Evolutionary conservation across 1,140 invertebrate species (phyloP), one percentile per base, ranked within the genome.

Genomic region (Bombus confusus): DNA sequence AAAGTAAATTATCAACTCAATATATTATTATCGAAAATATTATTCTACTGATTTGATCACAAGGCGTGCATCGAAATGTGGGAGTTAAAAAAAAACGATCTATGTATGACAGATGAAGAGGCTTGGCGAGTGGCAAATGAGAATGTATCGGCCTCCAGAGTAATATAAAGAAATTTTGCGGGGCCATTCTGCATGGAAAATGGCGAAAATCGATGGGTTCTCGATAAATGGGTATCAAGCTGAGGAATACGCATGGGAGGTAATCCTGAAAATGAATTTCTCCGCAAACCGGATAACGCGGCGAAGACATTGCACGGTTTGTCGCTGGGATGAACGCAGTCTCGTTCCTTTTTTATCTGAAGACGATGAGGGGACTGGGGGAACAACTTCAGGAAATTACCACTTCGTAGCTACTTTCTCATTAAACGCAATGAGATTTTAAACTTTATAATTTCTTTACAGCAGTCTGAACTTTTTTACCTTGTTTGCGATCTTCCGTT

Each of bases 391-490:
- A 59, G 37, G 74, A 43, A 82, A 80, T 69, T 77, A 80, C 79
- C 79, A 87, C 86, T 83, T 52, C 68, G 39, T 37, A 77, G 73
- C 86, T 86, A 88, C 83, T 90, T 90, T 90, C 89, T 90, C 89
- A 86, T 90, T 90, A 90, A 90, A 90, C 73, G 83, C 88, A 90
- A 90, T 86, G 86, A 88, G 80, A 90, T 90, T 90, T 88, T 77
- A 37, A 90, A 90, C 89, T 90, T 90, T 84, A 88, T 88, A 90
- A 90, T 88, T 90, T 90, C 79, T 86, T 90, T 88, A 90, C 62
- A 83, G 84, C 83, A 77, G 82, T 79, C 66, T 39, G 79, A 90
- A 87, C 89, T 90, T 90, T 90, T 90, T 83, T 80, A 87, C 79
- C 88, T 83, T 88, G 86, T 88, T 90, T 83, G 83, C 71, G 83